A percentile compares a stretch with the other conserved stretches of the same genome.
phyloP scores from a whole-genome alignment of 2,888 invertebrate species.

The Cancer borealis region DNA sequence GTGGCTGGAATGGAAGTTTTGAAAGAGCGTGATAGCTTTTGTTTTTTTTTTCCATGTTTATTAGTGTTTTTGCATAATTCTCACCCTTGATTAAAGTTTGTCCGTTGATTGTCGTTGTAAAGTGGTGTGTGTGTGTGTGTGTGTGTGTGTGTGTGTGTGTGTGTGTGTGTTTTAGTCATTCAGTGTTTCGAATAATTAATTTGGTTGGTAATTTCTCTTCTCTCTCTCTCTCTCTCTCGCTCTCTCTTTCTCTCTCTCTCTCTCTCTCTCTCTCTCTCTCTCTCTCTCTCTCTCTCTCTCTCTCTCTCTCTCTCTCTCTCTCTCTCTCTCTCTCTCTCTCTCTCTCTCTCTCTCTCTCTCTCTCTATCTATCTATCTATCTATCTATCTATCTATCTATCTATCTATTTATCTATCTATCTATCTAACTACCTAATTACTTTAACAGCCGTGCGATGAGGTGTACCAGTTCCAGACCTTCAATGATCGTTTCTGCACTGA shows the following conservation, averaged over 20 bases:
- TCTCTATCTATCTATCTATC: constrained; percentile 16
- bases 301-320: not conserved
- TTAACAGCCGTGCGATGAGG: constrained; percentile 63
- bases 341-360: not conserved
- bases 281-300: constrained; percentile 33
- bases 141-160: too few relatives aligned
- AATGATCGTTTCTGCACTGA: constrained; percentile 49
- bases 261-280: constrained; percentile 48
- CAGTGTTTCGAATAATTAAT: too few relatives aligned
- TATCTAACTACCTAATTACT: not conserved
- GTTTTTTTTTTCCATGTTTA: too few relatives aligned
- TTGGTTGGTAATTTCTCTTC: not conserved
- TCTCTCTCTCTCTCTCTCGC: constrained; percentile 17
- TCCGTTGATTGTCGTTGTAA: too few relatives aligned
- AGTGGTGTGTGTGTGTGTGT: too few relatives aligned
- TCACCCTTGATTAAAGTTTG: too few relatives aligned
- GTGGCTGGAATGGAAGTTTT: too few relatives aligned
- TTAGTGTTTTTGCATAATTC: too few relatives aligned
- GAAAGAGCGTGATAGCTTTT: too few relatives aligned
- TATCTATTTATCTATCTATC: too few relatives aligned
- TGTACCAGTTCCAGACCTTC: constrained; percentile 63
- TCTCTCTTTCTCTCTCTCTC: constrained; percentile 21
- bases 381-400: not conserved
- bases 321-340: too few relatives aligned
- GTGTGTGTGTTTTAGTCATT: too few relatives aligned